These are phyloP conservation scores for Sitodiplosis mosellana DNA, from an alignment of 1,140 invertebrate genomes.

Conservation along the genomic window DNA sequence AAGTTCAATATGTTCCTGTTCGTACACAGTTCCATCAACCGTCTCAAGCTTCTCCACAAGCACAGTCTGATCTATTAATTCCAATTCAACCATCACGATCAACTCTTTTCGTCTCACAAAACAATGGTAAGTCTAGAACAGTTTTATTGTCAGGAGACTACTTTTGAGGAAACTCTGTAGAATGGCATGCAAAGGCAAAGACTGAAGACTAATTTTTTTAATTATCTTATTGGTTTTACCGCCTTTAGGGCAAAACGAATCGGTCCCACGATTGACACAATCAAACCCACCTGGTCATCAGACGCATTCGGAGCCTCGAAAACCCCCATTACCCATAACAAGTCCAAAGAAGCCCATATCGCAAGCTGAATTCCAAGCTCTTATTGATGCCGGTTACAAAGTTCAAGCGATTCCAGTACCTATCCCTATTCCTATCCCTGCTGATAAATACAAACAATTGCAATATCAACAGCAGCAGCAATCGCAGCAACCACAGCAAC, in stretches of 20 bases:
- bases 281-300: too few species aligned
- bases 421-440: neutral
- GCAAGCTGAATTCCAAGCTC: conserved; percentile 28
- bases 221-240: too few species aligned
- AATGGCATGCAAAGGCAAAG: too few species aligned
- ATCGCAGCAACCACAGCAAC: neutral
- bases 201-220: too few species aligned
- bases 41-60: too few species aligned
- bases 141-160: too few species aligned
- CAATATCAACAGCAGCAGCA: neutral
- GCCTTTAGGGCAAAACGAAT: too few species aligned
- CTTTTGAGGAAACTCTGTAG: too few species aligned
- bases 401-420: conserved; percentile 29
- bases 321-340: conserved; percentile 25
- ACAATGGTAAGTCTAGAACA: conserved; percentile 5
- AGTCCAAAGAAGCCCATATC: conserved; percentile 30
- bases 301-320: conserved; percentile 4
- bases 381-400: conserved; percentile 28
- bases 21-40: neutral
- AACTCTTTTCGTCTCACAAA: conserved; percentile 10
- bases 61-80: too few species aligned
- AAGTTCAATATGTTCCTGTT: too few species aligned
- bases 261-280: too few species aligned
- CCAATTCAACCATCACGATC: neutral
- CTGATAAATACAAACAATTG: neutral